A percentile compares a stretch with the other conserved stretches of the same genome.
phyloP scores from a whole-genome alignment of 2,797 vertebrate species.

The Ctenopoma multispine region DNA sequence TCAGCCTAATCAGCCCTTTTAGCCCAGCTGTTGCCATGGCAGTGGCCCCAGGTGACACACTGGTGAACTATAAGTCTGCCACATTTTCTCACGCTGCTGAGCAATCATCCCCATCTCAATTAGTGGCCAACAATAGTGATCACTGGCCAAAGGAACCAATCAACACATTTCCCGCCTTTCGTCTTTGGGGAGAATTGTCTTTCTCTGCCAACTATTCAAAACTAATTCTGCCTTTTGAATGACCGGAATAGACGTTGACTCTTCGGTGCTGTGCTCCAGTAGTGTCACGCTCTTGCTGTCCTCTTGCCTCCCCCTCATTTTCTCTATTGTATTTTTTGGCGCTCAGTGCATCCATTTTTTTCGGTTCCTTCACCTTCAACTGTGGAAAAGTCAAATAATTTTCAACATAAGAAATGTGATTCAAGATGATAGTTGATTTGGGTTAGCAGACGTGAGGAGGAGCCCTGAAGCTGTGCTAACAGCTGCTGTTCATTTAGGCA shows the following conservation, averaged over 20 bases:
- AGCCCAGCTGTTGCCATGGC: conserved; percentile 58
- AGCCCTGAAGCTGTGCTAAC: too few species aligned
- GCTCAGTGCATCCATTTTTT: neutral
- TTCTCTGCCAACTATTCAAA: conserved; percentile 25
- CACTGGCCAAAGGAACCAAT: conserved; percentile 36
- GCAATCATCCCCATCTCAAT: conserved; percentile 65
- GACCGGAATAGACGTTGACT: conserved; percentile 14
- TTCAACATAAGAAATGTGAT: neutral
- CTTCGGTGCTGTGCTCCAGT: neutral
- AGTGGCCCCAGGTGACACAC: conserved; percentile 46
- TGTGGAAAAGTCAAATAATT: conserved; percentile 6
- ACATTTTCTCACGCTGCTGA: conserved; percentile 54
- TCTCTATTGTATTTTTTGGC: conserved; percentile 12
- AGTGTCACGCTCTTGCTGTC: conserved; percentile 4
- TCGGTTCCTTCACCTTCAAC: conserved; percentile 2
- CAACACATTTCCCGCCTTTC: conserved; percentile 30
- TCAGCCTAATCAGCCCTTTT: conserved; percentile 40
- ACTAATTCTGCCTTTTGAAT: conserved; percentile 43
- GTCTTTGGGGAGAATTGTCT: conserved; percentile 17
- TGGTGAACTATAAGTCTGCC: conserved; percentile 29
- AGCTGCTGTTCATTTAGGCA: too few species aligned
- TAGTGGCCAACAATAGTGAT: conserved; percentile 58
- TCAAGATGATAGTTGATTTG: neutral
- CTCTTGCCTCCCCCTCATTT: conserved; percentile 16
- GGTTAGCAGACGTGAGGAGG: too few species aligned